Base-by-base conservation (phyloP, 1,140 invertebrate genomes). In the Drosophila pruinosa region DNA sequence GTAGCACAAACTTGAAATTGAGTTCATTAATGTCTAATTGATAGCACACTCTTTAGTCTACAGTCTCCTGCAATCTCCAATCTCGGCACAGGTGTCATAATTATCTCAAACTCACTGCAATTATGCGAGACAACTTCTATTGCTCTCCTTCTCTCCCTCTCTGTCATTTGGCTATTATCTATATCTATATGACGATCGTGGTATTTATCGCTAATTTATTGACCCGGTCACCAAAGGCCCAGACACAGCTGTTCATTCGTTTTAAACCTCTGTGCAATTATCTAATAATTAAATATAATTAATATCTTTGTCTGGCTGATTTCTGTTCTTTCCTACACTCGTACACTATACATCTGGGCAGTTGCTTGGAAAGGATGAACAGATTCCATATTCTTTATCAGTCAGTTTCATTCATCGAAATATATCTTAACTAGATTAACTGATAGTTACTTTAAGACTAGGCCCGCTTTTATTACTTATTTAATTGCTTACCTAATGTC, bases 201-300 rank as follows among this genome's bases (percentile, higher is more conserved):
- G 61, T 73, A 70, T 62, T 74, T 67, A 62, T 71, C 59, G 57
- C 24, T 71, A 65, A 82, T 74, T 78, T 70, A 72, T 52, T 52
- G 50, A 58, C 41, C 65, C 8, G 59, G 39, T 54, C 67, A 45
- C 38, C 43, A 43, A 41, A 41, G 22, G 38, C 48, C 4, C 10
- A 14, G 22, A n/a, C 12, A 24, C 57, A 70, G 48, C 58, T 56
- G 59, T 39, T 34, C 34, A n/a, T 31, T n/a, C n/a, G n/a, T n/a
- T n/a, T 56, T 53, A 48, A 21, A 26, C 24, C 14, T 43, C 10
- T 15, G 14, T 7, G 28, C 53, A 74, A 71, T 71, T 64, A 58
- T 47, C 41, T 48, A 24, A 48, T 72, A 54, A 75, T 75, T 67
- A 74, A 53, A 62, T 70, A 62, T 57, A 71, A 65, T 65, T 71